These are phyloP conservation scores for Gymnothorax javanicus DNA, from an alignment of 2,797 vertebrate species.

Conservation along the genomic window DNA sequence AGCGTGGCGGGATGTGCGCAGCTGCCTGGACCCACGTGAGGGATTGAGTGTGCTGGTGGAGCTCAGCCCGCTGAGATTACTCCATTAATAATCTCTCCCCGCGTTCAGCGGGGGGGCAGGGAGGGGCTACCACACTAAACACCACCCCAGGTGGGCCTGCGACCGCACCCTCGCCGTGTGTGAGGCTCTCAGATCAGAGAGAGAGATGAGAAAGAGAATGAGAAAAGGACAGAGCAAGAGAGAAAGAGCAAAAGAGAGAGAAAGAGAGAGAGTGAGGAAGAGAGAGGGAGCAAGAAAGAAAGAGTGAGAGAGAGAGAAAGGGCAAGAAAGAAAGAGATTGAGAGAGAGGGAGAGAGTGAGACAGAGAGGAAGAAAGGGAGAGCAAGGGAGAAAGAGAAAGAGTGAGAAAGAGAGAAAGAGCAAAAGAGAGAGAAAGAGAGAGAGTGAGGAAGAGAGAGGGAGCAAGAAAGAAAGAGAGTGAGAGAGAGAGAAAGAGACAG, in stretches of 20 bases:
- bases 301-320: neutral
- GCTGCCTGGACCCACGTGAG: constrained; percentile 71
- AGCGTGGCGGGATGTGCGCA: constrained; percentile 59
- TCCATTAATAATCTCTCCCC: constrained; percentile 83
- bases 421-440: too few species aligned
- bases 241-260: too few species aligned
- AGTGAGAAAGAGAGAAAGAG: too few species aligned
- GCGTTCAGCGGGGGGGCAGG: constrained; percentile 61
- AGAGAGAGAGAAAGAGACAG: too few species aligned
- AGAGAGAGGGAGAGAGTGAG: too few species aligned
- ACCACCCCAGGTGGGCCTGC: constrained; percentile 44
- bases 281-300: constrained; percentile 6
- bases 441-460: too few species aligned
- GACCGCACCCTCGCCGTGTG: constrained; percentile 35
- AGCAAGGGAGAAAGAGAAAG: too few species aligned
- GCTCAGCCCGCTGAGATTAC: constrained; percentile 75
- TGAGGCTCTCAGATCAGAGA: constrained; percentile 35
- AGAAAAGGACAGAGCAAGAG: neutral
- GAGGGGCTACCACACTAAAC: constrained; percentile 19
- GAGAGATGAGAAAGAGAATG: constrained; percentile 21
- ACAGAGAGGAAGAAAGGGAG: too few species aligned
- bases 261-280: neutral
- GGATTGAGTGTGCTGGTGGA: constrained; percentile 61
- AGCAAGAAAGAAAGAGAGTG: too few species aligned
- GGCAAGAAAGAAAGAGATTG: too few species aligned